A percentile compares a stretch with the other conserved stretches of the same genome.
phyloP scores from a whole-genome alignment of 2,113 vertebrate species.

The Columbina picui region DNA sequence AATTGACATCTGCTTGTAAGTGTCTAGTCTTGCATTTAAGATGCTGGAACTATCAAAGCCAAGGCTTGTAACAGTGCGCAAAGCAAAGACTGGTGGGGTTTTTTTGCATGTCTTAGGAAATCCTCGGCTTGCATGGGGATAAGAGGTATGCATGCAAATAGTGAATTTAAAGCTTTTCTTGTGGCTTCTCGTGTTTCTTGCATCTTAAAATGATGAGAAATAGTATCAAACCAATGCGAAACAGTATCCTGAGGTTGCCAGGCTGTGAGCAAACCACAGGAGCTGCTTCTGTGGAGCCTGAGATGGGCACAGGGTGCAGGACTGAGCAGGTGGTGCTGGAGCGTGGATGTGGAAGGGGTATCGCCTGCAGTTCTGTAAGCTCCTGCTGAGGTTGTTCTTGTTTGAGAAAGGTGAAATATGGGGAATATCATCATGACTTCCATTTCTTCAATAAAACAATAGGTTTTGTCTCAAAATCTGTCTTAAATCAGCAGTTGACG shows the following conservation, averaged over 20 bases:
- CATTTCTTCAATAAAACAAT: neutral
- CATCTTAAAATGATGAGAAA: neutral
- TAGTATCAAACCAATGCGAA: neutral
- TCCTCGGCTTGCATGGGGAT: neutral
- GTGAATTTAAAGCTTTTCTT: neutral
- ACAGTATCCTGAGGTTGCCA: neutral
- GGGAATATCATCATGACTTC: neutral
- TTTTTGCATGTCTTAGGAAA: neutral
- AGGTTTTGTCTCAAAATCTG: neutral
- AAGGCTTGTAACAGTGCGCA: neutral
- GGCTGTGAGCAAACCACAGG: neutral
- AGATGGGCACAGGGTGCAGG: neutral
- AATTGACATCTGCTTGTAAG: neutral
- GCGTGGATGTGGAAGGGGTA: neutral
- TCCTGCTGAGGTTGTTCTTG: neutral
- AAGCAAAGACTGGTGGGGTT: neutral
- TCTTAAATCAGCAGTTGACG: neutral
- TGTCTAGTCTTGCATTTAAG: neutral
- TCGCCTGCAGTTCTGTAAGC: neutral
- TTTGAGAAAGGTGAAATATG: neutral
- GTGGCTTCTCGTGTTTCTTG: neutral
- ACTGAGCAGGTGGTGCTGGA: neutral
- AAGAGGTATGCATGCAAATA: fast-evolving
- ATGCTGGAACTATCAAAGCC: neutral
- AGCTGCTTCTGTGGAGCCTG: neutral